Percentiles rank a stretch among this genome's conserved stretches.
phyloP scores from a whole-genome alignment of 2,888 invertebrate genomes.

The Polydrusus tereticollis region DNA sequence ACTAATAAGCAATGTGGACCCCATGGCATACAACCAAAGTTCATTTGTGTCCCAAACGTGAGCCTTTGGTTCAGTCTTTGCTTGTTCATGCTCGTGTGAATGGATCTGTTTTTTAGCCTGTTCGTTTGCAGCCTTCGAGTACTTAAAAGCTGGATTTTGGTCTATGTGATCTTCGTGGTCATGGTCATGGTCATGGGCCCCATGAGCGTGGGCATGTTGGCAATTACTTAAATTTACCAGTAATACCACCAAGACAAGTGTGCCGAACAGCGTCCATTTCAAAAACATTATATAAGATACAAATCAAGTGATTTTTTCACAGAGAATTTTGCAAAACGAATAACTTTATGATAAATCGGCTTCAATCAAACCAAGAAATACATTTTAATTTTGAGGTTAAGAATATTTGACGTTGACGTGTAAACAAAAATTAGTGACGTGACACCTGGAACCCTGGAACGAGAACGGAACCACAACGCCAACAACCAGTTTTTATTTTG shows the following conservation, averaged over 20 bases:
- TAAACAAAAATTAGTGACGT: neutral
- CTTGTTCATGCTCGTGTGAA: constrained; percentile 58
- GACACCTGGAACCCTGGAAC: no score
- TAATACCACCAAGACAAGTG: neutral
- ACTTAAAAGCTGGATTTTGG: constrained; percentile 84
- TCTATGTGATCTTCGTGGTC: constrained; percentile 66
- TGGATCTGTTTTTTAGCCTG: constrained; percentile 31
- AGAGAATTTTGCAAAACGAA: neutral
- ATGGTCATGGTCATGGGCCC: constrained; percentile 19
- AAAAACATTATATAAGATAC: neutral
- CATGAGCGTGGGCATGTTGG: constrained; percentile 19
- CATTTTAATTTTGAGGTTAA: neutral
- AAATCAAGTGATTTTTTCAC: neutral
- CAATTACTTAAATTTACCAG: neutral
- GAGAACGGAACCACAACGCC: no score
- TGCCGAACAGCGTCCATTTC: neutral
- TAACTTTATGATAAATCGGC: neutral
- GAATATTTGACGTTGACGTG: constrained; percentile 9
- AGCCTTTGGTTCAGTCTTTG: constrained; percentile 39
- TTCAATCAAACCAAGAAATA: neutral
- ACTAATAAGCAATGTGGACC: constrained; percentile 94
- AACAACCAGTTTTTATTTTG: neutral
- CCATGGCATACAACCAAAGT: constrained; percentile 86
- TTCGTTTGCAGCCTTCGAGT: constrained; percentile 77
- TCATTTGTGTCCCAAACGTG: constrained; percentile 55